Conservation (phyloP, 2,113 vertebrate species). For the Protobothrops mucrosquamatus region DNA sequence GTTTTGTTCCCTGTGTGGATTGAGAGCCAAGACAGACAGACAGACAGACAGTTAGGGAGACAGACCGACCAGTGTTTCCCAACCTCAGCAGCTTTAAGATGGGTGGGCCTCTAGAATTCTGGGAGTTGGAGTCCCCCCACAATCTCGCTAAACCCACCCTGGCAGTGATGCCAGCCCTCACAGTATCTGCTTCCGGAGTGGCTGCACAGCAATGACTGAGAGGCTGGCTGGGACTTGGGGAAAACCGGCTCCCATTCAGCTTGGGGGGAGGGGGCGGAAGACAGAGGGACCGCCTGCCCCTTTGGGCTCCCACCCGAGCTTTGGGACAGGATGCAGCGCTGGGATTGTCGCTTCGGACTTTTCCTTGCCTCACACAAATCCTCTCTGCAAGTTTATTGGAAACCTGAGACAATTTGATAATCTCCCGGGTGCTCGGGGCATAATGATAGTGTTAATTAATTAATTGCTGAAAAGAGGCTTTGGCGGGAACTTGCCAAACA, state of each 20-base stretch:
- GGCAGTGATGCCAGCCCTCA: not conserved
- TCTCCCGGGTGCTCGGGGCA: not conserved
- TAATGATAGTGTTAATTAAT: slow-evolving; percentile 21
- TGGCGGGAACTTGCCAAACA: not conserved
- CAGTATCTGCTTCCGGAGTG: not conserved
- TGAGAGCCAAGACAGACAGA: not conserved
- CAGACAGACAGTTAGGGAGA: no score
- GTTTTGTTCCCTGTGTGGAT: not conserved
- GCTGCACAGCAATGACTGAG: not conserved
- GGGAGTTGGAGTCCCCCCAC: no score
- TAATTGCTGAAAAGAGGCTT: slow-evolving; percentile 4
- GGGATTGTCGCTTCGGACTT: not conserved
- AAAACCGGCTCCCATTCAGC: not conserved
- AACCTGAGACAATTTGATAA: not conserved
- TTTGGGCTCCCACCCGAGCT: not conserved
- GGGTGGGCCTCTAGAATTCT: no score
- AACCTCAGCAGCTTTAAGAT: not conserved
- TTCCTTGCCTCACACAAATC: not conserved
- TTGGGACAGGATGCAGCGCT: no score
- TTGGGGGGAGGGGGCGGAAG: not conserved
- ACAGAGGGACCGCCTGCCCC: not conserved
- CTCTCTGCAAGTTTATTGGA: not conserved
- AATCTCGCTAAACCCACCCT: not conserved
- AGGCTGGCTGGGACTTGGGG: not conserved
- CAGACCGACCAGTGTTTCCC: no score